Evolutionary conservation across 2,113 vertebrate genomes (phyloP), one percentile per base, ranked within the genome.

Genomic region (Sigmodon hispidus): DNA sequence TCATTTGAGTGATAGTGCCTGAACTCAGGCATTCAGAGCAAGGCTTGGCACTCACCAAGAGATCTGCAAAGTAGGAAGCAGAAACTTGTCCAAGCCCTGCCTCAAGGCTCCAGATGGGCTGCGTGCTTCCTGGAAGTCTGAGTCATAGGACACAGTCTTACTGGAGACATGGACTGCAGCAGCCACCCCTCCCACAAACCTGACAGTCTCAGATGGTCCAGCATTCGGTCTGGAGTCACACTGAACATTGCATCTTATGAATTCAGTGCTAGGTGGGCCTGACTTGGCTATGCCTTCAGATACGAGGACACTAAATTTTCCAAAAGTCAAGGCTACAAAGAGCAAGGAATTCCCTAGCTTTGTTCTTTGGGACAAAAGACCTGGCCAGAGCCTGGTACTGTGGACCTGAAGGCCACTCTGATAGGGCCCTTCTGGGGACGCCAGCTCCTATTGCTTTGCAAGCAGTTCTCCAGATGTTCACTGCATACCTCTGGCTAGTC

Each of bases 61-160:
- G 45, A 76, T 31, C 55, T 48, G 67, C 59, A 57, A 40, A 72
- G 70, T 84, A 36, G 16, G 61, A 50, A 80, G 0, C 55, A 50
- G n/a, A 87, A 88, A n/a, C 45, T 91, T 11, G 21, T 50, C 50
- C 67, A 13, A 52, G 45, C 40, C 88, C 40, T 24, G 77, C n/a
- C 63, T 77, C 15, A 48, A 17, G 45, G 34, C 57, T 55, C 24
- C 11, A 48, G 43, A 57, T 7, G 16, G 77, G 79, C 34, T 7
- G 11, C 48, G 36, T 2, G 9, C 21, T 48, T 94, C 61, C 87
- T 59, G n/a, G 61, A 65, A 48, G 83, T n/a, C 81, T 65, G 15
- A 24, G 0, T 19, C 0, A 9, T 4, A n/a, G 65, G 0, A 21
- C 24, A 87, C 1, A 0, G 16, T 72, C 75, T 45, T 2, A 9